Evolutionary conservation across 2,888 invertebrate genomes (phyloP), one percentile per base, ranked within the genome.

Genomic region (Cyaniris semiargus): DNA sequence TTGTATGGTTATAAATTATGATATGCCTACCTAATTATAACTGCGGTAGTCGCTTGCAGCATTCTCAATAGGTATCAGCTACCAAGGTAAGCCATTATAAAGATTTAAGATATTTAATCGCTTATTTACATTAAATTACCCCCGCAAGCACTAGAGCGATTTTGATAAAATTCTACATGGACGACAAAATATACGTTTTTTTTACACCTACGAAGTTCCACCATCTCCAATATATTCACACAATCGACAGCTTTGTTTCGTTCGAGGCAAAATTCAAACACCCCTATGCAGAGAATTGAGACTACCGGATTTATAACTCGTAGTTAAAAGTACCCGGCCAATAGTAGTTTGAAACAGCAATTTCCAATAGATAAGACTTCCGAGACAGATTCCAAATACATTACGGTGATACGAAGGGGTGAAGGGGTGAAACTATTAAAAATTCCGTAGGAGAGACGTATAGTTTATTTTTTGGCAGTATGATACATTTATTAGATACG

Each of bases 361-460:
- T 93, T 93, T 91, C 88, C 93, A 89, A 93, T 92, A 91, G 90
- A 92, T 92, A 92, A 90, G 91, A 87, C 90, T 66, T 83, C 83
- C 86, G 85, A 90, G 92, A 92, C 91, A 93, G 93, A 93, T 93
- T 93, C 86, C 89, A 93, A 94, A 93, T 90, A 93, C 93, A 93
- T 93, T 93, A 93, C 90, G 85, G 85, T 88, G 88, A 87, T 87
- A 87, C 79, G 83, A 87, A 85, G 86, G 86, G 85, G 85, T 84
- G 83, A 87, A 85, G 86, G 86, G 85, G 85, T 84, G 85, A 87
- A 88, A 89, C 92, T 92, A 93, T 93, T 93, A 93, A 93, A 93
- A 92, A 93, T 92, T 92, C 92, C 92, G 83, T 81, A 82, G 85
- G 84, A 84, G 83, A 86, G 83, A 83, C 82, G 85, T 84, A 72